A percentile compares a stretch with the other conserved stretches of the same genome.
Conservation (phyloP, 2,797 vertebrate species). For the Molossus molossus region DNA sequence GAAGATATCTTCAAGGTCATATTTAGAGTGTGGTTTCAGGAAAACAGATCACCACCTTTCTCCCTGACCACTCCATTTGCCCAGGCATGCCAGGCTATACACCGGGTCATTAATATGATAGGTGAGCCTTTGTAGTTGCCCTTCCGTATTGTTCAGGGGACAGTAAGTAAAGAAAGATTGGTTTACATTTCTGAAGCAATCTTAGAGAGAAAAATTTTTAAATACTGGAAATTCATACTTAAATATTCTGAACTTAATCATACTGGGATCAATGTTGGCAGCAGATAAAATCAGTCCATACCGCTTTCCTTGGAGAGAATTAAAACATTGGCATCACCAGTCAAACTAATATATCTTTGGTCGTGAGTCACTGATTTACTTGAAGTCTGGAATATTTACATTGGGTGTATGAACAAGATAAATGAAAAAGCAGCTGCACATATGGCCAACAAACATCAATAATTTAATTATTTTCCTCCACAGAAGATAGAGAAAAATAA, state of each 20-base stretch:
- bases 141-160: background rate
- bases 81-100: background rate
- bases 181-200: conserved; percentile 52
- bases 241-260: conserved; percentile 67
- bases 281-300: conserved; percentile 65
- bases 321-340: conserved; percentile 60
- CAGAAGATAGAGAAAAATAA: conserved; percentile 79
- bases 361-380: conserved; percentile 66
- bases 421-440: conserved; percentile 73
- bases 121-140: background rate
- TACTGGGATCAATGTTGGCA: conserved; percentile 38
- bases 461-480: conserved; percentile 83
- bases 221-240: conserved; percentile 41
- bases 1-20: background rate
- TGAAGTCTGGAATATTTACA: conserved; percentile 77
- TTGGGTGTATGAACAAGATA: conserved; percentile 59
- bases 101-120: background rate
- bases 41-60: background rate
- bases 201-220: conserved; percentile 50
- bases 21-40: background rate
- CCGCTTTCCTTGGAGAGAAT: conserved; percentile 59
- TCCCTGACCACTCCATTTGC: background rate
- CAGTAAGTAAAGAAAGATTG: conserved; percentile 13
- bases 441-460: conserved; percentile 77
- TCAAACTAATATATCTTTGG: conserved; percentile 65